phyloP scores from a whole-genome alignment of 2,797 vertebrate genomes.

The Melanotaenia trifasciata region DNA sequence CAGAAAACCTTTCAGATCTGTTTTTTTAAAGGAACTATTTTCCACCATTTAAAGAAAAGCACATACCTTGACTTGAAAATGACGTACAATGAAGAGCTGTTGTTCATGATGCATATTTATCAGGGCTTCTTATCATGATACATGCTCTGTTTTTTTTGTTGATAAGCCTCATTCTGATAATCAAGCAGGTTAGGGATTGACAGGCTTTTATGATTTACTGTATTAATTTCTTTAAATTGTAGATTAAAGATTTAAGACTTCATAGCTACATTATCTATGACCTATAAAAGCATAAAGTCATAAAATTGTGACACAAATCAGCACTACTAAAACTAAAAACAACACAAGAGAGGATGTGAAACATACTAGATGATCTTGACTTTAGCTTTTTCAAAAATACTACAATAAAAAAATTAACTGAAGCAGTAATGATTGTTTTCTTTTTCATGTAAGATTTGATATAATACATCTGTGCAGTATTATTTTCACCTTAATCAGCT shows the following conservation, averaged over 20 bases:
- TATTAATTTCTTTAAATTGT: no score
- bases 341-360: background rate
- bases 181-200: no score
- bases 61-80: background rate
- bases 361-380: no score
- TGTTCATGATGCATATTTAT: background rate
- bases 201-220: no score
- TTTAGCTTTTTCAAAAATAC: background rate
- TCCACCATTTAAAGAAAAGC: background rate
- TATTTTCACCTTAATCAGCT: no score
- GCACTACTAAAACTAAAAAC: background rate
- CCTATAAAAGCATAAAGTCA: background rate
- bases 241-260: background rate
- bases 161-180: no score
- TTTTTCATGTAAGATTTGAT: no score
- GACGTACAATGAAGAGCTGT: background rate
- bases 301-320: background rate
- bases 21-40: background rate
- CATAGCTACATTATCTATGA: background rate
- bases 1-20: background rate
- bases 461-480: no score
- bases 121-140: background rate
- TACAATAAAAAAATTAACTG: no score
- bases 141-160: no score
- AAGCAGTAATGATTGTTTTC: no score